Percentiles rank a stretch among this genome's conserved stretches.
Conservation (phyloP, 1,140 invertebrate species). For the Holotrichia oblita region DNA sequence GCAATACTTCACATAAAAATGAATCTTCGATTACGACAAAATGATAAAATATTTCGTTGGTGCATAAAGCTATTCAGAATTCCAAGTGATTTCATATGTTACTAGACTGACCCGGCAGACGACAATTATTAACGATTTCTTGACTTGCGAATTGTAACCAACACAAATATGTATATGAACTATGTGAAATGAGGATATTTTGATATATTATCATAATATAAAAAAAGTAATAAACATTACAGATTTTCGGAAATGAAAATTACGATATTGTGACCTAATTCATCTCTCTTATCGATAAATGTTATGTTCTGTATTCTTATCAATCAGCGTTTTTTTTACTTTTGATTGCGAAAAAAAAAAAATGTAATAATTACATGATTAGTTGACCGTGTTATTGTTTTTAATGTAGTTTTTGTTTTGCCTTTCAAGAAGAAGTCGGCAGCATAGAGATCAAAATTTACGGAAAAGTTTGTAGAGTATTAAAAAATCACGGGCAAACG, state of each 20-base stretch:
- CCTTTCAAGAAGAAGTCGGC: no score
- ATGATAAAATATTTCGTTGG: constrained; percentile 30
- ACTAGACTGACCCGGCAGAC: constrained; percentile 59
- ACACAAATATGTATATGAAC: constrained; percentile 8
- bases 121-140: constrained; percentile 52
- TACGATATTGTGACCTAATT: constrained; percentile 24
- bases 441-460: no score
- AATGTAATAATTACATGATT: background rate
- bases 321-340: background rate
- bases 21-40: constrained; percentile 2
- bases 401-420: background rate
- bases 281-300: constrained; percentile 1
- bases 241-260: constrained; percentile 18
- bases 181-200: constrained; percentile 13
- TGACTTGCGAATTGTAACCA: constrained; percentile 38
- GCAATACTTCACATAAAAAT: background rate
- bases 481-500: no score
- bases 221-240: constrained; percentile 37
- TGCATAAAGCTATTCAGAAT: constrained; percentile 51
- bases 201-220: constrained; percentile 23
- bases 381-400: background rate
- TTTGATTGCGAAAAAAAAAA: background rate
- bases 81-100: constrained; percentile 51
- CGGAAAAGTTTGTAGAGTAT: no score
- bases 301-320: background rate